phyloP scores from a whole-genome alignment of 2,797 vertebrate species.

The Periophthalmus magnuspinnatus region DNA sequence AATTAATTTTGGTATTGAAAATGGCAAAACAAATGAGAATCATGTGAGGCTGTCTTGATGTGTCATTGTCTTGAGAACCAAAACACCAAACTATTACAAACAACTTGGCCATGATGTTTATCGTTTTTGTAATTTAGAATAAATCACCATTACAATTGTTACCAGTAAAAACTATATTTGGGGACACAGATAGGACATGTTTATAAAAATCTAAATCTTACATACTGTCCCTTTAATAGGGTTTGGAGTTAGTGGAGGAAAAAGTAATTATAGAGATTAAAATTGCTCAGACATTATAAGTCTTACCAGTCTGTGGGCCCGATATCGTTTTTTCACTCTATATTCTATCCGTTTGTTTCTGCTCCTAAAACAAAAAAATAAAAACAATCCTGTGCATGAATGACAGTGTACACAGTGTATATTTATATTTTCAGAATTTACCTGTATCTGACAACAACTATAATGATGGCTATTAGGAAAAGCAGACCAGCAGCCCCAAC shows the following conservation, averaged over 20 bases:
- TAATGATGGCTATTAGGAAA: conserved; percentile 55
- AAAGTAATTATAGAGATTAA: conserved; percentile 20
- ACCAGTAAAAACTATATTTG: too few species aligned
- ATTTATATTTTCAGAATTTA: conserved; percentile 36
- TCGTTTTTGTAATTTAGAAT: too few species aligned
- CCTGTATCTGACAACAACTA: conserved; percentile 62
- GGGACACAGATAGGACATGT: too few species aligned
- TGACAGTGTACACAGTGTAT: not conserved
- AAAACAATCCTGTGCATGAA: not conserved
- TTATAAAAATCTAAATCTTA: too few species aligned
- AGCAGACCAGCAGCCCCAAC: conserved; percentile 57
- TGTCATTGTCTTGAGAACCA: too few species aligned
- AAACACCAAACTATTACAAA: too few species aligned
- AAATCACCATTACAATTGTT: too few species aligned
- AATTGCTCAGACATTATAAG: conserved; percentile 46
- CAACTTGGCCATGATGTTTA: too few species aligned
- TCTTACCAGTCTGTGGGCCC: conserved; percentile 73
- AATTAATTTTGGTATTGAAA: too few species aligned
- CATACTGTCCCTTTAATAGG: not conserved
- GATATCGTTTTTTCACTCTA: conserved; percentile 67
- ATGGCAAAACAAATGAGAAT: too few species aligned
- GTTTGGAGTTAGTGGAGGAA: conserved; percentile 5
- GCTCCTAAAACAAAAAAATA: conserved; percentile 55
- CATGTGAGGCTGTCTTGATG: too few species aligned
- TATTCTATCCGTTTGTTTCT: conserved; percentile 68